Conservation (phyloP, 2,113 vertebrate genomes). For the Madoqua kirkii region DNA sequence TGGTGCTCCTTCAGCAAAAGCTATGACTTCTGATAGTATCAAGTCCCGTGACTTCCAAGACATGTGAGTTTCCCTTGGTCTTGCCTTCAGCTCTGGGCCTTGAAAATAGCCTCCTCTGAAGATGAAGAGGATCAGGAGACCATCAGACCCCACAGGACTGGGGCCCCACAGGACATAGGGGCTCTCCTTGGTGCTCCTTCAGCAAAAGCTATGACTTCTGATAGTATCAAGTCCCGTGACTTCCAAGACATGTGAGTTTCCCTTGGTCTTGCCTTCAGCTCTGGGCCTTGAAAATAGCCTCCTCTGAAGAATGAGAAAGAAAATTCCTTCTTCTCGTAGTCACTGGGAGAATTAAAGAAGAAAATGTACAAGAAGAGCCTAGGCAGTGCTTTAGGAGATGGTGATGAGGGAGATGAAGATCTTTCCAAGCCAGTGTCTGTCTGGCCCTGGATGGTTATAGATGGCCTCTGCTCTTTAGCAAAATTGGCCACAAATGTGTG, state of each 20-base stretch:
- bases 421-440: neutral
- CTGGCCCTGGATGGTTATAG: neutral
- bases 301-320: neutral
- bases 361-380: neutral
- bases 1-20: neutral
- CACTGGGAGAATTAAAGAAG: neutral
- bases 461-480: neutral
- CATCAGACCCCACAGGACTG: neutral
- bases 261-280: neutral
- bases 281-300: neutral
- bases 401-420: neutral
- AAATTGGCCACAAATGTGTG: neutral
- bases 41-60: neutral
- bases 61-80: neutral
- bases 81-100: neutral
- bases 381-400: neutral
- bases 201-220: neutral
- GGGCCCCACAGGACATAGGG: neutral
- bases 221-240: neutral
- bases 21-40: neutral
- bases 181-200: neutral
- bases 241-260: neutral
- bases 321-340: fast-evolving
- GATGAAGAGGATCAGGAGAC: too few species aligned
- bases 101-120: neutral